These are phyloP conservation scores for Aurelia aurita complex sp. Pacific DNA, from an alignment of 30 jellyfish, hydroid and myxozoan genomes.

Conservation along the genomic window DNA sequence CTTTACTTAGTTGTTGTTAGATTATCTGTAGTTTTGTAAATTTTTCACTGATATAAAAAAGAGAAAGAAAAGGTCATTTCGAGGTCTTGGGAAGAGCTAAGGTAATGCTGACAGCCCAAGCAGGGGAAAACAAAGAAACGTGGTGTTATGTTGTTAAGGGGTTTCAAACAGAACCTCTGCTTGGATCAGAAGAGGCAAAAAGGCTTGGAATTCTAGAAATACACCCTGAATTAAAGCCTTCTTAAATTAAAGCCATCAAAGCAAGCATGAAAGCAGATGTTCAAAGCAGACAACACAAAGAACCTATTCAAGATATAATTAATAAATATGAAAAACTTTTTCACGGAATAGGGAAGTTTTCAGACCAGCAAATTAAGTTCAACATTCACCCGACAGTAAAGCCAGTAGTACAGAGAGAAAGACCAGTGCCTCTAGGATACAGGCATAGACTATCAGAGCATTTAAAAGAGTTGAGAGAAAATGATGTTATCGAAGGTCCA, in stretches of 20 bases:
- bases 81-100: conserved; percentile 15
- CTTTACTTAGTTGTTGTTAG: too few species aligned
- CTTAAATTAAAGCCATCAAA: not conserved
- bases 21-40: too few species aligned
- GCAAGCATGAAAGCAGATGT: not conserved
- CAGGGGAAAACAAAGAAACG: not conserved
- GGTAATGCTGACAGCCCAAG: not conserved
- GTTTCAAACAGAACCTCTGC: conserved; percentile 2
- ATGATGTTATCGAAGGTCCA: conserved; percentile 45
- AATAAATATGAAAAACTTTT: not conserved
- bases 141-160: not conserved
- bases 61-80: not conserved
- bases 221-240: not conserved
- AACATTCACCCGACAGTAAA: not conserved
- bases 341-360: conserved; percentile 1
- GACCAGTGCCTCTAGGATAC: conserved; percentile 20
- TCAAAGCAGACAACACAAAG: not conserved
- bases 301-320: conserved; percentile 1
- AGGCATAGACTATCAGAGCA: not conserved
- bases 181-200: conserved; percentile 24
- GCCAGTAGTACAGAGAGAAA: conserved; percentile 30
- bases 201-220: conserved; percentile 2
- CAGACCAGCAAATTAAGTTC: conserved; percentile 2
- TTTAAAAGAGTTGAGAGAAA: conserved; percentile 1
- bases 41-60: too few species aligned